Base-by-base conservation (phyloP, 92 coral and sea anemone species). In the Plumapathes pennacea region DNA sequence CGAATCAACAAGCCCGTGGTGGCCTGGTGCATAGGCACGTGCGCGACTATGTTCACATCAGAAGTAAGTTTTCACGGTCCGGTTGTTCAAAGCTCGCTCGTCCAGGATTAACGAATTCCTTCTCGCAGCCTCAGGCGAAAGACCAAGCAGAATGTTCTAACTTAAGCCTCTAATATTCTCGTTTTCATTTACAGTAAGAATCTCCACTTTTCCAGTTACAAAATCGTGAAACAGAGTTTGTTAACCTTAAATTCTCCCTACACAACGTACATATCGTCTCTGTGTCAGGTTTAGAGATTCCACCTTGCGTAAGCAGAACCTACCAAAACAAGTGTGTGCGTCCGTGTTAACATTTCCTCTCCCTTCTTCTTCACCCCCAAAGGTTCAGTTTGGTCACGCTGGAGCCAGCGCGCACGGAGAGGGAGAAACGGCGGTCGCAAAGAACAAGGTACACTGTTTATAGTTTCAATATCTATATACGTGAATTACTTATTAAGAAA, bases 321-420 rank as follows among this genome's bases (percentile, higher is more conserved):
- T 17, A 36, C 50, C 0, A 14, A 13, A 21, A 30, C 9, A 25
- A 5, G 31, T 57, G 5, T 27, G 11, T 8, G 39, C 8, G 9
- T 1, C 13, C 27, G n/a, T 28, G 18, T 28, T 18, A 38, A 3
- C 4, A 12, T 48, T 49, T 9, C 4, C 26, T 38, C 55, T 19
- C 4, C 13, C 31, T 39, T 27, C 46, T 8, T 0, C 25, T 22
- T 21, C 9, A 9, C 26, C 2, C 20, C 7, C 9, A 33, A 51
- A 92, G 98, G 98, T 92, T 48, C 98, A 92, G 78, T 92, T 92
- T 59, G 98, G 98, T 18, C 98, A 92, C 39, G 98, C 98, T n/a
- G 98, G 98, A 32, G 95, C 98, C 30, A 92, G 98, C 33, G 98
- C 98, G n/a, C 98, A 92, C 54, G 85, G 78, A 14, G 89, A 88